A percentile compares a stretch with the other conserved stretches of the same genome.
Conservation (phyloP, 1,140 invertebrate species). For the Anoplolepis gracilipes region DNA sequence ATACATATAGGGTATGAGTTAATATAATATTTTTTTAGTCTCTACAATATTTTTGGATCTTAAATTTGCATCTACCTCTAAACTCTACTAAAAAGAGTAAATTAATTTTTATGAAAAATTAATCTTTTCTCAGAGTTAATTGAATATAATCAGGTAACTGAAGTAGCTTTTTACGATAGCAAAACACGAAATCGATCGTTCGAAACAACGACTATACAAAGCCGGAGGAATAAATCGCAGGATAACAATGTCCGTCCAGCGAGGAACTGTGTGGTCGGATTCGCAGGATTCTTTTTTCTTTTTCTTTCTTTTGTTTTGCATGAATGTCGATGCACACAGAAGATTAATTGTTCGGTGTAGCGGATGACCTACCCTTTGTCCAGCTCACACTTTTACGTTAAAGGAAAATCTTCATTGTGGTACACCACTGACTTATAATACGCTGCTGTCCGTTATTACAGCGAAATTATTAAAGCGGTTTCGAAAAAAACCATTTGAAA, state of each 20-base stretch:
- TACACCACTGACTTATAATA: conserved; percentile 6
- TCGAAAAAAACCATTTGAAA: background rate
- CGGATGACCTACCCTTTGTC: conserved; percentile 13
- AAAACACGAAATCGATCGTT: background rate
- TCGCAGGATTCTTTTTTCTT: background rate
- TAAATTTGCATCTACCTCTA: background rate
- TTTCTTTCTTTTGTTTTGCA: background rate
- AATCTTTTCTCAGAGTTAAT: background rate
- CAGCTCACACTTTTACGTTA: background rate
- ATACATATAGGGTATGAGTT: too few relatives aligned
- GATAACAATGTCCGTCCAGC: background rate
- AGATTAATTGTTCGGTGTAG: conserved; percentile 32
- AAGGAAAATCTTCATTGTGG: background rate
- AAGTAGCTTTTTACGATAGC: background rate
- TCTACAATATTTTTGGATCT: background rate
- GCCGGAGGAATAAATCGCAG: conserved; percentile 3
- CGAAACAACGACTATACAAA: background rate
- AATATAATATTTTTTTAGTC: too few relatives aligned
- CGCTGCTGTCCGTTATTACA: background rate
- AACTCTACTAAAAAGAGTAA: background rate
- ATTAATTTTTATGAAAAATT: conserved; percentile 9
- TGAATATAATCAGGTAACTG: background rate
- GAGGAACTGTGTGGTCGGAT: background rate
- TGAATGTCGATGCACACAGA: conserved; percentile 19
- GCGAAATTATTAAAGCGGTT: background rate